Conservation (phyloP, 2,113 vertebrate genomes). For the Callithrix jacchus region DNA sequence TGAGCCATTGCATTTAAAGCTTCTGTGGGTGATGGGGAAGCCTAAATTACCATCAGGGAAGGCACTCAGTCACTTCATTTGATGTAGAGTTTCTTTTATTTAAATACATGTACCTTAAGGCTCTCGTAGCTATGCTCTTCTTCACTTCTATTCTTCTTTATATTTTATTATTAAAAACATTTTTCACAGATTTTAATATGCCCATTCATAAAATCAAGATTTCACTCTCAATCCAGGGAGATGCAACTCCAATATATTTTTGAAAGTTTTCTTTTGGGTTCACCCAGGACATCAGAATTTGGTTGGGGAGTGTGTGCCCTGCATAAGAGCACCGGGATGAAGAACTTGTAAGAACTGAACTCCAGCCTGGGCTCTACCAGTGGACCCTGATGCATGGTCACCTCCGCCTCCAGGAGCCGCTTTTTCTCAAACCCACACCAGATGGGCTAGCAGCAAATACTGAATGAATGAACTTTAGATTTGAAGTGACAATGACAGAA, state of each 20-base stretch:
- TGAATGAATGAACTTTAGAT: neutral
- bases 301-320: neutral
- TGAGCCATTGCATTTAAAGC: slow-evolving; percentile 24
- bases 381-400: too few species aligned
- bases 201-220: neutral
- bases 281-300: neutral
- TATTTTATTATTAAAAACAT: slow-evolving; percentile 9
- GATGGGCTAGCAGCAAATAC: neutral
- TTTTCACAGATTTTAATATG: slow-evolving; percentile 27
- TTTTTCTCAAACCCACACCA: neutral
- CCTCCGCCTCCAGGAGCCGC: neutral
- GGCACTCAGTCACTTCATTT: neutral
- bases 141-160: neutral
- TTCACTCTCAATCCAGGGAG: neutral
- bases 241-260: neutral
- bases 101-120: neutral
- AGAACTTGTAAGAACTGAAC: too few species aligned
- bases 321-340: neutral
- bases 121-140: neutral
- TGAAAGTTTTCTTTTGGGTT: neutral
- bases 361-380: too few species aligned
- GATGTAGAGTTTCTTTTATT: neutral
- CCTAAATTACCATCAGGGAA: neutral
- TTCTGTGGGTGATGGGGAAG: neutral
- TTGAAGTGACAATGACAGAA: neutral